Percentiles rank a stretch among this genome's conserved stretches.
Conservation (phyloP, 1,140 invertebrate species). For the Drosophila lacteicornis region DNA sequence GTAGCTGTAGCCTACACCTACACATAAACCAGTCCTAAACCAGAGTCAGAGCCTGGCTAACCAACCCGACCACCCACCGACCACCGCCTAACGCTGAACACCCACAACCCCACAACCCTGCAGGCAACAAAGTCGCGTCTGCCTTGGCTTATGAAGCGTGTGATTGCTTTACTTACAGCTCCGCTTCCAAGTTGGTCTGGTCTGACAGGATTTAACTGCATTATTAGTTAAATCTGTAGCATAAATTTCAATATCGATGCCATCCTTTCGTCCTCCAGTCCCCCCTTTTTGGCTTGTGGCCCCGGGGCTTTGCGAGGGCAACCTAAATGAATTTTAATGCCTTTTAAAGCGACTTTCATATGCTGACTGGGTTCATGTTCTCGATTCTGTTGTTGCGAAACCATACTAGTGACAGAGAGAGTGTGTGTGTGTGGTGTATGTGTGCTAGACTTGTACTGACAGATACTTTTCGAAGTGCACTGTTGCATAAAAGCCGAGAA, state of each 20-base stretch:
- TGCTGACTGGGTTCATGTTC: slow-evolving; percentile 49
- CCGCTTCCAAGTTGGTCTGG: slow-evolving; percentile 58
- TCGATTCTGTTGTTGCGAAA: slow-evolving; percentile 48
- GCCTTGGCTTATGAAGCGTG: slow-evolving; percentile 76
- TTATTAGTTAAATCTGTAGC: slow-evolving; percentile 81
- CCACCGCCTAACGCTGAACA: neutral
- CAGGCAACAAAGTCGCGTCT: slow-evolving; percentile 64
- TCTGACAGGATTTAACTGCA: slow-evolving; percentile 78
- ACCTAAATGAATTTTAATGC: slow-evolving; percentile 82
- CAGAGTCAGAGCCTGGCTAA: slow-evolving; percentile 23
- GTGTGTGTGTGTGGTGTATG: slow-evolving; percentile 4
- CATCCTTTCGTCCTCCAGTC: slow-evolving; percentile 10
- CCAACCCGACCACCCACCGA: neutral
- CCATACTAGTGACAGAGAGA: slow-evolving; percentile 58
- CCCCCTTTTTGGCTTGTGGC: slow-evolving; percentile 5
- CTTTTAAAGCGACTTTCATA: slow-evolving; percentile 72
- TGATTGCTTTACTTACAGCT: slow-evolving; percentile 81
- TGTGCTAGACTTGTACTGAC: slow-evolving; percentile 36
- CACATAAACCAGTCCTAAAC: slow-evolving; percentile 43
- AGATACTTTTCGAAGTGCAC: slow-evolving; percentile 73
- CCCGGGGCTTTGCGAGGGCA: slow-evolving; percentile 45
- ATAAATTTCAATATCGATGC: slow-evolving; percentile 82
- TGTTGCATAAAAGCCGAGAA: slow-evolving; percentile 81
- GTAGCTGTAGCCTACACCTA: slow-evolving; percentile 4
- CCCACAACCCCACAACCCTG: neutral